Evolutionary conservation across 2,113 vertebrate species (phyloP).

Genomic region (Saimiri boliviensis): DNA sequence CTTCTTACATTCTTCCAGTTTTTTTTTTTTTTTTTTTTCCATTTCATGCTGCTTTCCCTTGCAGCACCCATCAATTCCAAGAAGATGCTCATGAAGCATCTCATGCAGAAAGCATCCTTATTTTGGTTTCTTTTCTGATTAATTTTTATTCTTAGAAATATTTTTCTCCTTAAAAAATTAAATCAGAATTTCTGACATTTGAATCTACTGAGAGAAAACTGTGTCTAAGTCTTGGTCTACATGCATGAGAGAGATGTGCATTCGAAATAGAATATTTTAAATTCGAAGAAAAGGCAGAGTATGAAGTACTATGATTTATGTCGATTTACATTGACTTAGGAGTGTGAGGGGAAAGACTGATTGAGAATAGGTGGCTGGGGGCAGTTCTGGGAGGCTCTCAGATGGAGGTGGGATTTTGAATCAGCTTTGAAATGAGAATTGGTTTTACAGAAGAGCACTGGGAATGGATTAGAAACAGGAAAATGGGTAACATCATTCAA

Average conservation of each 20-base stretch:
- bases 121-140: background rate
- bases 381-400: background rate
- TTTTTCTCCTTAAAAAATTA: background rate
- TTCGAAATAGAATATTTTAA: background rate
- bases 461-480: background rate
- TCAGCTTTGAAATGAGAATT: background rate
- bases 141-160: background rate
- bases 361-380: background rate
- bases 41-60: background rate
- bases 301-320: background rate
- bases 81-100: background rate
- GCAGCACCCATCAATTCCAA: background rate
- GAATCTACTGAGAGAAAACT: background rate
- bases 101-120: background rate
- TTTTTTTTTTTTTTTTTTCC: background rate
- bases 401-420: background rate
- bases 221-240: no score
- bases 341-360: background rate
- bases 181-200: background rate
- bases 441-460: background rate
- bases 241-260: background rate
- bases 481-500: background rate
- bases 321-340: background rate
- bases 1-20: background rate
- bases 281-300: background rate